Base-by-base conservation (phyloP, 2,113 vertebrate genomes). In the Cyanoliseus patagonus region DNA sequence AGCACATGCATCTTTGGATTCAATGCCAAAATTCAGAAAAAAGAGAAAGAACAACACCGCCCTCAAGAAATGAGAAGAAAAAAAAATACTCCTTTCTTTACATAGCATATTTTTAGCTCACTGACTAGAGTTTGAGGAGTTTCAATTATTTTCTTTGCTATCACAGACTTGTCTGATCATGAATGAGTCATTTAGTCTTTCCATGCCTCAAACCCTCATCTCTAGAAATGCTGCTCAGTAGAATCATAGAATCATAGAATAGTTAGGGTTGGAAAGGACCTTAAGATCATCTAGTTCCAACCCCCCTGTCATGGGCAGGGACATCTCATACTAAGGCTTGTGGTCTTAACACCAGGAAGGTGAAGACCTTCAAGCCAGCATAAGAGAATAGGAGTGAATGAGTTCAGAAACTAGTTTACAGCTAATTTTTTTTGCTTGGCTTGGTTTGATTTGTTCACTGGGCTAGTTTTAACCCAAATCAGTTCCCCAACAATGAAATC, bases 111-210 rank as follows among this genome's bases (percentile, higher is more conserved):
- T 83, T 86, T 92, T 92, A 83, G 39, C 78, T 95, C 67, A 46
- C 27, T 83, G 55, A 35, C 35, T 75, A 19, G 44, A 83, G 27
- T 70, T 59, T 70, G 68, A 90, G 73, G 68, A 95, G 35, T 86
- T 86, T 92, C 41, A 85, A 81, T 93, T 93, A 77, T 93, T 92
- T 90, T 92, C 92, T 86, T 89, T 74, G 37, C 68, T 88, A 23
- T 83, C 79, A 77, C 75, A 81, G 76, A 67, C 79, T 83, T 96
- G 53, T 83, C 85, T 88, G 55, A 88, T 88, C 93, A 42, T 0
- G 42, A 68, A 72, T 88, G 86, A 93, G 73, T 88, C 69, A 90
- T 83, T 93, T 78, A 72, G 55, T 51, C 42, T 68, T 85, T 77
- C 85, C 61, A 33, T 70, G 79, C 59, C 88, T 83, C 68, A 63